Evolutionary conservation across 2,888 invertebrate species (phyloP), one percentile per base, ranked within the genome.

Genomic region (Drepana falcataria): DNA sequence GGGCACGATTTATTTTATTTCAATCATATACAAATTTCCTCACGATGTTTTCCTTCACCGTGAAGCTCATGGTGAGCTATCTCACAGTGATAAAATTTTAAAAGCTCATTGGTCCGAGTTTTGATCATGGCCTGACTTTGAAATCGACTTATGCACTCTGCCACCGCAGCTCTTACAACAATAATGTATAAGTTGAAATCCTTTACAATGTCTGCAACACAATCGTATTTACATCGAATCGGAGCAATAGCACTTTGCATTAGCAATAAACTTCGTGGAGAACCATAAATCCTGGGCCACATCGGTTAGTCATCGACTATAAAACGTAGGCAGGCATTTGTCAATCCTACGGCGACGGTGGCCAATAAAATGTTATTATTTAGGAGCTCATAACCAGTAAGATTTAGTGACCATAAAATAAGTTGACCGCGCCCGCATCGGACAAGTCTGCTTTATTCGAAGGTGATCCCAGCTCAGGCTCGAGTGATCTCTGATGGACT

Each of bases 281-380:
- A 71, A 71, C 70, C 79, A 84, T 89, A 86, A 88, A 87, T 82
- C 77, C 66, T 63, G 71, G 64, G 79, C 79, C 79, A 80, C 74
- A 74, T 79, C 65, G 74, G 78, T 72, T 71, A 71, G 68, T 73
- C 76, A 76, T 78, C 74, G 68, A 78, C 81, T 67, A 79, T 87
- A 87, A 85, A 87, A 81, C 66, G 68, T 72, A 76, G 80, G 77
- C 71, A 73, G 79, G 75, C 84, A 85, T 86, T 82, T 86, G 78
- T 85, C 85, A 85, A 83, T 82, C 75, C 71, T 65, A 77, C 76
- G 73, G 76, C 75, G 77, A 76, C 75, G 69, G 81, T 77, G 79
- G 73, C 79, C 84, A 84, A 83, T 90, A 87, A 90, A 89, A 85
- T 74, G 71, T 82, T 85, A 88, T 86, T 89, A 88, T 88, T 90